Conservation (phyloP, 2,113 vertebrate species). For the Phaetusa simplex region DNA sequence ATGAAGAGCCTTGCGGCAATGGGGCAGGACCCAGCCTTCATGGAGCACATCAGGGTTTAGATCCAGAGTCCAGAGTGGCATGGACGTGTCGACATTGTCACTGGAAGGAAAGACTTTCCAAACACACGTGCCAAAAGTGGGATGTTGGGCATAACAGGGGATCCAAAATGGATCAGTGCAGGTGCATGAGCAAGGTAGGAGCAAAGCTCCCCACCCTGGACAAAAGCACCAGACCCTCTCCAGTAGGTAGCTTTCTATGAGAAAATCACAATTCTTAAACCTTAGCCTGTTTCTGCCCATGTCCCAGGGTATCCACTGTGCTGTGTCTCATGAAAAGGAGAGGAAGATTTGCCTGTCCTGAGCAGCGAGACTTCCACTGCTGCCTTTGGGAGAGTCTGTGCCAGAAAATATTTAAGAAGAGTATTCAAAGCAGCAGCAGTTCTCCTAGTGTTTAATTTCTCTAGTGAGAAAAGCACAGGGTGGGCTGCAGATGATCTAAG, state of each 20-base stretch:
- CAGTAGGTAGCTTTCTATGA: neutral
- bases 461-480: constrained; percentile 66
- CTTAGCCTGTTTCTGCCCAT: neutral
- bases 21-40: neutral
- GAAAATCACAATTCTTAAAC: neutral
- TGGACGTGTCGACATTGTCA: neutral
- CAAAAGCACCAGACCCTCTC: neutral
- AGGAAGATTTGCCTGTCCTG: neutral
- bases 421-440: constrained; percentile 64
- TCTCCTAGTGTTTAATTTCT: constrained; percentile 66
- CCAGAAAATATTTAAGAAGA: constrained; percentile 60
- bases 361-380: neutral
- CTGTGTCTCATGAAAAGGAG: neutral
- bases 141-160: neutral
- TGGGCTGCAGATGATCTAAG: constrained; percentile 69
- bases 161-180: neutral
- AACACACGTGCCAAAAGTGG: neutral
- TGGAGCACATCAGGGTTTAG: neutral
- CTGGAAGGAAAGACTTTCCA: neutral
- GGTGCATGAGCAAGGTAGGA: neutral
- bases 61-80: neutral
- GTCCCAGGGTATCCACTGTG: neutral
- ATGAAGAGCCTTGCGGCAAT: neutral
- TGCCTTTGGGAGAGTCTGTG: constrained; percentile 36
- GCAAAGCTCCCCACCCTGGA: neutral